Conservation (phyloP, 2,797 vertebrate species). For the Sebastes itinus region DNA sequence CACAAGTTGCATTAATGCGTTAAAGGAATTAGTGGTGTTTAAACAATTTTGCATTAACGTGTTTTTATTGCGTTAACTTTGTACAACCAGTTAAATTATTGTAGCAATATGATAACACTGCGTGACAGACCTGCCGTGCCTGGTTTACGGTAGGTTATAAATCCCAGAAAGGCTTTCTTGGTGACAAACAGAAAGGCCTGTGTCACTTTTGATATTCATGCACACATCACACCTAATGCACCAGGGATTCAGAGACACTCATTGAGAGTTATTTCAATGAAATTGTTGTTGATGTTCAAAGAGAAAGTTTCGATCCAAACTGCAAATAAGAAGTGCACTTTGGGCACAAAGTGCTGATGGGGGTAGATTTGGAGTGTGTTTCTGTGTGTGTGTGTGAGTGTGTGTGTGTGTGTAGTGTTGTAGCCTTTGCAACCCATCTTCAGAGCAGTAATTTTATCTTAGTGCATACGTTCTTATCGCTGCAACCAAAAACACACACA, state of each 20-base stretch:
- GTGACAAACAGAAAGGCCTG: not conserved
- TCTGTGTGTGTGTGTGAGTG: not conserved
- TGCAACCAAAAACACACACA: constrained; percentile 1
- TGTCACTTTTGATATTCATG: not conserved
- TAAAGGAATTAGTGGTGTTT: no score
- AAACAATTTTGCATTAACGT: no score
- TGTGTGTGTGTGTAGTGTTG: constrained; percentile 7
- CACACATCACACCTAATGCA: not conserved
- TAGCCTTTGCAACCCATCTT: constrained; percentile 16
- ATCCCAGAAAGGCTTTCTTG: not conserved
- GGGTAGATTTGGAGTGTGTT: constrained; percentile 6
- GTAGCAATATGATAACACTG: not conserved
- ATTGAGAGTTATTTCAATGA: constrained; percentile 1
- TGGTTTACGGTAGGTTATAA: not conserved
- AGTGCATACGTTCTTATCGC: constrained; percentile 54
- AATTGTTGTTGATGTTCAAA: not conserved
- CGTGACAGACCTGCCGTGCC: not conserved
- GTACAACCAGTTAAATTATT: not conserved
- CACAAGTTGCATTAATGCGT: no score
- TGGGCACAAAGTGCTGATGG: constrained; percentile 46
- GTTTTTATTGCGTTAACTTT: no score
- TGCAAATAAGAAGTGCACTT: constrained; percentile 29
- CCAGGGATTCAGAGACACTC: not conserved
- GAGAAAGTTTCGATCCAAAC: constrained; percentile 16
- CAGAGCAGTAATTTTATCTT: constrained; percentile 51